Percentiles rank a stretch among this genome's conserved stretches.
Conservation (phyloP, 2,888 invertebrate genomes). For the Tetramorium bicarinatum region DNA sequence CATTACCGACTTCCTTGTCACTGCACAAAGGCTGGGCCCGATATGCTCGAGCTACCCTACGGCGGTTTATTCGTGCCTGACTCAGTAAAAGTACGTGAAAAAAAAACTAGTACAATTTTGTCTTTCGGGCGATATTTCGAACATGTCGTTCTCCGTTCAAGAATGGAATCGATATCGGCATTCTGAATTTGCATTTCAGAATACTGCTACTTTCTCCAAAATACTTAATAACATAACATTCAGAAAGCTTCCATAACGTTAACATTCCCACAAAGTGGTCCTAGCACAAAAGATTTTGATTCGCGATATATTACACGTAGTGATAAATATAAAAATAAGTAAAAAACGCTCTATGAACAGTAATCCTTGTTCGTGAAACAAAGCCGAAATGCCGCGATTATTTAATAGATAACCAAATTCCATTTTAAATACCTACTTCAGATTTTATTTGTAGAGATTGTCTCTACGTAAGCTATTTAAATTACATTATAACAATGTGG, state of each 20-base stretch:
- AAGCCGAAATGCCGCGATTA: background rate
- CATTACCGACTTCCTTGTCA: slow-evolving; percentile 83
- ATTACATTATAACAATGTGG: slow-evolving; percentile 7
- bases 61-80: slow-evolving; percentile 85
- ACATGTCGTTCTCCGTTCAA: slow-evolving; percentile 13
- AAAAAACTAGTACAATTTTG: slow-evolving; percentile 50
- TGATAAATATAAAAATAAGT: background rate
- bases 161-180: background rate
- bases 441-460: slow-evolving; percentile 17
- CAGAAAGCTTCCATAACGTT: slow-evolving; percentile 45
- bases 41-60: slow-evolving; percentile 84
- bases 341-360: slow-evolving; percentile 4
- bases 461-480: slow-evolving; percentile 28
- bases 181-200: slow-evolving; percentile 7
- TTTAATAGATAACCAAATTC: background rate
- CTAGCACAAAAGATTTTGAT: slow-evolving; percentile 33
- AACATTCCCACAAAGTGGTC: slow-evolving; percentile 33
- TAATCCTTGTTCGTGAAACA: slow-evolving; percentile 11
- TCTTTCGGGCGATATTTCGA: slow-evolving; percentile 41
- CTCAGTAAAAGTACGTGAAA: slow-evolving; percentile 64
- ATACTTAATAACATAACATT: slow-evolving; percentile 37
- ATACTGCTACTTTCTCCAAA: slow-evolving; percentile 24
- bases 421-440: slow-evolving; percentile 22
- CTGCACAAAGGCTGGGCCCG: slow-evolving; percentile 87
- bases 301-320: slow-evolving; percentile 29